Evolutionary conservation across 2,888 invertebrate genomes (phyloP).

Genomic region (Diarsia dahlii): DNA sequence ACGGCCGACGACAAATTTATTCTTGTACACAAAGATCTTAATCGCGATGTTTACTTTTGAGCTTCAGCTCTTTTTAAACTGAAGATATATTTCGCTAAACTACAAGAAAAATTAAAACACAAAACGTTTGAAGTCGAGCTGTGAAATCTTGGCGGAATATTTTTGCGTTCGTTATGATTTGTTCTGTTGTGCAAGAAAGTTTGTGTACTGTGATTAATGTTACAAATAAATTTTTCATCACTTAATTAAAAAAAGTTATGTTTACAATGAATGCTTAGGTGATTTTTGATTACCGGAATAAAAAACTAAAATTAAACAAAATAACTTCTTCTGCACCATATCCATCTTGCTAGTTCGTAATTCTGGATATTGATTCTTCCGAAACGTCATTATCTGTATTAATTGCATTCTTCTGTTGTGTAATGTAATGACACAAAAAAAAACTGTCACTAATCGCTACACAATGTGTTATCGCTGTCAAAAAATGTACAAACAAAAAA

Average conservation of each 20-base stretch:
- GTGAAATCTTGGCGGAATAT: conserved; percentile 42
- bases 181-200: conserved; percentile 18
- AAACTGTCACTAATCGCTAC: conserved; percentile 31
- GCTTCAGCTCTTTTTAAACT: conserved; percentile 66
- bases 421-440: background rate
- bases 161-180: conserved; percentile 25
- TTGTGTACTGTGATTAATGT: conserved; percentile 4
- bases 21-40: conserved; percentile 85
- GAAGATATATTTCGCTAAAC: conserved; percentile 55
- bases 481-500: conserved; percentile 42
- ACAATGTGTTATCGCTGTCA: conserved; percentile 36
- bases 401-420: background rate
- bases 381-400: background rate
- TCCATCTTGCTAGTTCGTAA: background rate
- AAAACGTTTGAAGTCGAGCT: conserved; percentile 53
- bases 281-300: background rate
- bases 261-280: background rate
- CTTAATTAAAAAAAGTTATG: background rate
- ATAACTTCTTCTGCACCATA: background rate
- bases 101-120: conserved; percentile 52
- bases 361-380: background rate
- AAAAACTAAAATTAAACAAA: background rate
- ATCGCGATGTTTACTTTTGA: conserved; percentile 75
- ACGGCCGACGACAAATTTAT: conserved; percentile 86
- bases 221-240: background rate